Base-by-base conservation (phyloP, 2,888 invertebrate species). In the Pecten maximus region DNA sequence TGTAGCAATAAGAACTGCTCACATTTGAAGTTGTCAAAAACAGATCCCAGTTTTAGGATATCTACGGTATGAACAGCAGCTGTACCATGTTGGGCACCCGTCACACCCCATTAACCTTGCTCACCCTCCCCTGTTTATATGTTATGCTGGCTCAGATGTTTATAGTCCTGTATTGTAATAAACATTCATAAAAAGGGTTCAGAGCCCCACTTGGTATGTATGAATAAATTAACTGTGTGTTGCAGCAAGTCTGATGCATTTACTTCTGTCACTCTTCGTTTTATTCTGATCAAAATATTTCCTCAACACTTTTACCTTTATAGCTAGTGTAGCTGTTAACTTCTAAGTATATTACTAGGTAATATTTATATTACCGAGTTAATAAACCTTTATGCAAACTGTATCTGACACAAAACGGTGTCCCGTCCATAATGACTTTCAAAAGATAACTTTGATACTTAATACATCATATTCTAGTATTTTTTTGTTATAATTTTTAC, bases 31-130 rank as follows among this genome's bases (percentile, higher is more conserved):
- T 74, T 54, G n/a, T n/a, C n/a, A 23, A n/a, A 19, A 54, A 19
- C 16, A 54, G n/a, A 54, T 74, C 74, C 1, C 28, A 74, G 6
- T 74, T 28, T 35, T 8, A 28, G 35, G 28, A 74, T 74, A 74
- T 74, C 35, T 74, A 74, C 74, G 8, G 74, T 74, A 74, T 54
- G 74, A 74, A 35, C 74, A 74, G 35, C 74, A 74, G 74, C 74
- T 74, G 74, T 74, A 74, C 74, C 74, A 74, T 74, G 74, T 74
- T 35, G 74, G 35, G 74, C 74, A 28, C 23, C 74, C 35, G 74
- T 74, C 35, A 74, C 74, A 74, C 74, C 74, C 74, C 74, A 74
- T 74, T 74, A 74, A 74, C 74, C 74, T 35, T 74, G 35, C 35
- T 74, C 35, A 35, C 74, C 35, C 74, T 35, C 0, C 74, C 12